Conservation (phyloP, 2,113 vertebrate species). For the Vulpes lagopus region DNA sequence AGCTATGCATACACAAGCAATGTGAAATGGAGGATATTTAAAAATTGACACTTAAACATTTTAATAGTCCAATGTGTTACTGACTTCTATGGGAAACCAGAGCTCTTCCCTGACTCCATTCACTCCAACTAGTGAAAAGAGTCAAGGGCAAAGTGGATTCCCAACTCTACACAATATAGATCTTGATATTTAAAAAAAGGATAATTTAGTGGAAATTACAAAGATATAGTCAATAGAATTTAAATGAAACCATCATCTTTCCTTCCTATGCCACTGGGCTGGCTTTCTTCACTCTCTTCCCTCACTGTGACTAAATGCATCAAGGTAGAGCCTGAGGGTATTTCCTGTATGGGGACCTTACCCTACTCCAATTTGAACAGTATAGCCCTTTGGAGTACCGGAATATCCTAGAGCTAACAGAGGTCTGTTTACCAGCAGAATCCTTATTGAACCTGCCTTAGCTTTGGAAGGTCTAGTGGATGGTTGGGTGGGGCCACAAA, state of each 20-base stretch:
- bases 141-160: slow-evolving; percentile 21
- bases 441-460: not conserved
- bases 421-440: not conserved
- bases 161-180: not conserved
- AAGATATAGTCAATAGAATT: not conserved
- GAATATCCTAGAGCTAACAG: not conserved
- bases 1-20: slow-evolving; percentile 42
- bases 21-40: slow-evolving; percentile 17
- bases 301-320: not conserved
- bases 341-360: not conserved
- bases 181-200: not conserved
- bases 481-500: not conserved
- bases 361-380: not conserved
- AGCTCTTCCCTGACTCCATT: not conserved
- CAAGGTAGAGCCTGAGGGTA: not conserved
- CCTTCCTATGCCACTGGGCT: not conserved
- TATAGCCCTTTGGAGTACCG: not conserved
- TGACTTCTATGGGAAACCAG: slow-evolving; percentile 15
- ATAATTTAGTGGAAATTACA: not conserved
- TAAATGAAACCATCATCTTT: not conserved
- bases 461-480: not conserved
- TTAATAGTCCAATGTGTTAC: not conserved
- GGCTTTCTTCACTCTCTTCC: not conserved
- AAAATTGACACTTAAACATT: not conserved
- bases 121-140: not conserved